phyloP scores from a whole-genome alignment of 2,797 vertebrate species.

The Syndactyla subalaris region DNA sequence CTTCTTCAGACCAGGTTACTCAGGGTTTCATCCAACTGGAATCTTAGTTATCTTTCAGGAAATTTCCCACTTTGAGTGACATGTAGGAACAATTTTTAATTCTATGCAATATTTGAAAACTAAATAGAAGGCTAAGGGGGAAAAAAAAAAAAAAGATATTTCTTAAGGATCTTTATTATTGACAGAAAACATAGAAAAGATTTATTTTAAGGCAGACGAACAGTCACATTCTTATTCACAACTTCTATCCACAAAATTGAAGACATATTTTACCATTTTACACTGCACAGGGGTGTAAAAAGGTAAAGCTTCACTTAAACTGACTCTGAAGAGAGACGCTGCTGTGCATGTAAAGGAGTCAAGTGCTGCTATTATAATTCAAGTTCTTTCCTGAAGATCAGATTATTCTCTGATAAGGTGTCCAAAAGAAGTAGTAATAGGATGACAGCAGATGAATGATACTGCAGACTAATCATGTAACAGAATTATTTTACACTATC shows the following conservation, averaged over 20 bases:
- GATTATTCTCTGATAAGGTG: not conserved
- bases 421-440: not conserved
- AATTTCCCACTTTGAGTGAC: not conserved
- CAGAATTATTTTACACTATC: not conserved
- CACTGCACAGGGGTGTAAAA: not conserved
- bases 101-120: not conserved
- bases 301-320: not conserved
- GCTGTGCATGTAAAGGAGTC: not conserved
- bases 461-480: not conserved
- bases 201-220: not conserved
- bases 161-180: not conserved
- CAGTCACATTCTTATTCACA: not conserved
- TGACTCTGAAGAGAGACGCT: not conserved
- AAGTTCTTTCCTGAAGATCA: not conserved
- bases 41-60: not conserved
- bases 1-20: too few species aligned
- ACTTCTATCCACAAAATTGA: not conserved
- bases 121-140: not conserved
- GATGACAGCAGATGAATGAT: not conserved
- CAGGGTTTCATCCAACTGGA: not conserved
- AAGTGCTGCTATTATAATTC: not conserved
- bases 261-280: not conserved
- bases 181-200: not conserved
- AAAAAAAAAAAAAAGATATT: not conserved
- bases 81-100: not conserved